Base-by-base conservation (phyloP, 1,140 invertebrate species). In the Drosophila willistoni region DNA sequence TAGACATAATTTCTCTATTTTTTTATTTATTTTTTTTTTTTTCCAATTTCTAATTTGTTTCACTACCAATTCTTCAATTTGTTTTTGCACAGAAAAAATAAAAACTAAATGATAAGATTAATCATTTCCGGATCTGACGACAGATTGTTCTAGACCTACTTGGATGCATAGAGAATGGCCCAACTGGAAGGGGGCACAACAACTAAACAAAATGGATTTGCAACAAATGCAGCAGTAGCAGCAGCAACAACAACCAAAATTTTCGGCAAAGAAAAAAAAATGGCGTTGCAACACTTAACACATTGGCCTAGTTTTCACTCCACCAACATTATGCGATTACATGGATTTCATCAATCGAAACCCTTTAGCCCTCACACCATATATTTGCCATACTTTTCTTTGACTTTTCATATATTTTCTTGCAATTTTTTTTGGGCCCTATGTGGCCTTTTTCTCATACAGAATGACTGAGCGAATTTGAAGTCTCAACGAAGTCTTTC, bases 381-480 rank as follows among this genome's bases (percentile, higher is more conserved):
- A 7, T 29, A 29, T 29, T 29, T 33, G 12, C 19, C 13, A 67
- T 44, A 5, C 19, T 12, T 42, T 59, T 33, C 25, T 17, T 44
- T 14, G 39, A 44, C 12, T 67, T 67, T 61, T 36, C 7, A 9
- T 59, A 12, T 42, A 17, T 34, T 54, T 39, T 6, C 42, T 44
- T 56, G 54, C 55, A 39, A 12, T 17, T 36, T 59, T 59, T 59
- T 59, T 56, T 36, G 19, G 19, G 29, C 56, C 73, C 64, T 69
- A 87, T 87, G 84, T 87, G 83, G 83, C 83, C 84, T 72, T 81
- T 25, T 81, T 81, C 71, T 68, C 73, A 36, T 61, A 42, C 57
- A 39, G 62, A 63, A 89, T 89, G 84, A 89, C 84, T 90, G 77
- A 67, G 84, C 84, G 80, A 81, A 84, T 69, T 84, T 89, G 70